phyloP scores from a whole-genome alignment of 2,113 vertebrate genomes.

The Gopherus evgoodei region DNA sequence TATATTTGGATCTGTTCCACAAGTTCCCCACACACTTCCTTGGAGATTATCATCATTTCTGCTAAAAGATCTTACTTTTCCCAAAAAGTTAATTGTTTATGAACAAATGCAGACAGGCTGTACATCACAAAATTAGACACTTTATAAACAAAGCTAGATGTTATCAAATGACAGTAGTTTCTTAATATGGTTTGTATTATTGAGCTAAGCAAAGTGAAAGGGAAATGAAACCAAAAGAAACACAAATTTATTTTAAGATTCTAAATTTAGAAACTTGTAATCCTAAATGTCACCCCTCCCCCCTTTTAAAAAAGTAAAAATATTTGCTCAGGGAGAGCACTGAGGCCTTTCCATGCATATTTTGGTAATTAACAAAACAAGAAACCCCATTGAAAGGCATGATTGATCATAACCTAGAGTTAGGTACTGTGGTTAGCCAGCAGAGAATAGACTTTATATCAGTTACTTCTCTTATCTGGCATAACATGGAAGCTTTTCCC shows the following conservation, averaged over 20 bases:
- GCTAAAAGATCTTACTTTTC: neutral
- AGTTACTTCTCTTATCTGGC: neutral
- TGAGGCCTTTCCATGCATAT: rapidly evolving
- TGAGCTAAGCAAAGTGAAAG: neutral
- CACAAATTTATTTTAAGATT: neutral
- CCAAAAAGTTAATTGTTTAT: neutral
- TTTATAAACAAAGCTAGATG: neutral
- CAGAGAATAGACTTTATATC: neutral
- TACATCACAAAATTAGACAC: neutral
- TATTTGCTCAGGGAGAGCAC: neutral
- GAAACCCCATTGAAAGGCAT: neutral
- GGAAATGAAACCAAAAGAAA: neutral
- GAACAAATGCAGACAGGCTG: no score
- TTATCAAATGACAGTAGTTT: no score
- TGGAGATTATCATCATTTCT: neutral
- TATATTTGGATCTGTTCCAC: neutral
- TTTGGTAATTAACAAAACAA: neutral
- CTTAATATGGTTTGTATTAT: neutral
- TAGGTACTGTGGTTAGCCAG: neutral
- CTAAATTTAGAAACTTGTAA: neutral
- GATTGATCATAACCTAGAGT: neutral
- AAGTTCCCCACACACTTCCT: neutral
- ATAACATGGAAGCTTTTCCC: neutral
- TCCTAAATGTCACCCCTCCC: neutral
- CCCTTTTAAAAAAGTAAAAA: neutral